Base-by-base conservation (phyloP, 2,797 vertebrate genomes). In the Luscinia luscinia region DNA sequence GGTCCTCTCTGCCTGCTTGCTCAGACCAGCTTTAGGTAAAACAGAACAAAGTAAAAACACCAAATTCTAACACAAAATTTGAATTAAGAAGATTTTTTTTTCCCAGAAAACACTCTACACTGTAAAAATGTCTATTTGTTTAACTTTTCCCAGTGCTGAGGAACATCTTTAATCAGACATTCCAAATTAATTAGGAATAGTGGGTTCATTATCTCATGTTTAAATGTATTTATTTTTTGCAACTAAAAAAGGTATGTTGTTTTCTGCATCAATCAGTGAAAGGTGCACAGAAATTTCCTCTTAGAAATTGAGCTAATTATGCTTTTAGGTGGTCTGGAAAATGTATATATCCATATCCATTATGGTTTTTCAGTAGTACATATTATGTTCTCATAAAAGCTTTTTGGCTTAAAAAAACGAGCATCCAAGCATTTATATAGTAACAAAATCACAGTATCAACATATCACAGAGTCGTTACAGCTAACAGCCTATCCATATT, bases 331-430 rank as follows among this genome's bases (percentile, higher is more conserved):
- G 9, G 34, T 59, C 83, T 76, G 46, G 51, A 74, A 89, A 79
- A 82, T 64, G 19, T 54, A 49, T 21, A 63, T 26, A 26, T 57
- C n/a, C 30, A 17, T 41, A 75, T 80, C 89, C 63, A 72, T 51
- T 70, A 70, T 40, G n/a, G 27, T 81, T 77, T 92, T 87, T 67
- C 87, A 32, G 12, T 2, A 92, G 28, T 49, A 82, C 9, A 36
- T 51, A 92, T 20, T 64, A 54, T 40, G 11, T 77, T 88, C 81
- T 87, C 76, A 67, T 45, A 75, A 68, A 75, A 68, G 70, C 40
- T 27, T 75, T 87, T 36, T 72, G 62, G 41, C 62, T 88, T 94
- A 87, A 90, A 85, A 70, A 92, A 94, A 88, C 69, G 52, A 94
- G 89, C 64, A 24, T 73, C 26, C 48, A 68, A 57, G 69, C 14